These are phyloP conservation scores for Psittacula cyanocephala DNA, from an alignment of 2,113 vertebrate genomes.

Conservation along the genomic window DNA sequence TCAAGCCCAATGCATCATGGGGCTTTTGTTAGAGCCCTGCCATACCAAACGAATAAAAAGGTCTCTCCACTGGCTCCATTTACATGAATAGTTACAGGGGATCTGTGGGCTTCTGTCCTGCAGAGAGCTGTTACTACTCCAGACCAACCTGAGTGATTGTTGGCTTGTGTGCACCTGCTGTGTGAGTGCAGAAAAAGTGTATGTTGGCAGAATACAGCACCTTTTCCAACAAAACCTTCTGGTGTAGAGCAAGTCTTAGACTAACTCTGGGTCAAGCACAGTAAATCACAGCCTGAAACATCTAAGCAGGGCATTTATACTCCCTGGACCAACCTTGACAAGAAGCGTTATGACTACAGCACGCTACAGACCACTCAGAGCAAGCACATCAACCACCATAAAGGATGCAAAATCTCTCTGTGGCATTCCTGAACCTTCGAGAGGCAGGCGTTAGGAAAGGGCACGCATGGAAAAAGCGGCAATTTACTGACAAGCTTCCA, in stretches of 20 bases:
- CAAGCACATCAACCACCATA: neutral
- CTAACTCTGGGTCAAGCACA: neutral
- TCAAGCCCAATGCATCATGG: fast-evolving
- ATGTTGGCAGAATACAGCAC: neutral
- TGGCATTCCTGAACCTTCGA: neutral
- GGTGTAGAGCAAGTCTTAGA: neutral
- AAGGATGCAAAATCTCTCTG: neutral
- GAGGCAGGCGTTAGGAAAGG: neutral
- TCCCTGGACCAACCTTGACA: neutral
- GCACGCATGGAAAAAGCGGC: neutral
- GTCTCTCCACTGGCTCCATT: neutral
- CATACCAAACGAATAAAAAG: neutral
- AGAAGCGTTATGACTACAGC: neutral
- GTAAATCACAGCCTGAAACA: slow-evolving; percentile 15
- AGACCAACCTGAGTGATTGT: neutral
- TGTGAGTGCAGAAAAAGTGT: fast-evolving
- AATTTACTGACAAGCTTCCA: slow-evolving; percentile 21
- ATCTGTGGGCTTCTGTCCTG: neutral
- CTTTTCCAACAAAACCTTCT: neutral
- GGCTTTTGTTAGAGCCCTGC: neutral
- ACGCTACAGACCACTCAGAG: neutral
- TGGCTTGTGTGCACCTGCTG: neutral
- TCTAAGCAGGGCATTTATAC: neutral
- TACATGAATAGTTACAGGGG: neutral
- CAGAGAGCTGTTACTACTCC: neutral